These are phyloP conservation scores for Lasius fuliginosus DNA, from an alignment of 2,888 invertebrate species.

Conservation along the genomic window DNA sequence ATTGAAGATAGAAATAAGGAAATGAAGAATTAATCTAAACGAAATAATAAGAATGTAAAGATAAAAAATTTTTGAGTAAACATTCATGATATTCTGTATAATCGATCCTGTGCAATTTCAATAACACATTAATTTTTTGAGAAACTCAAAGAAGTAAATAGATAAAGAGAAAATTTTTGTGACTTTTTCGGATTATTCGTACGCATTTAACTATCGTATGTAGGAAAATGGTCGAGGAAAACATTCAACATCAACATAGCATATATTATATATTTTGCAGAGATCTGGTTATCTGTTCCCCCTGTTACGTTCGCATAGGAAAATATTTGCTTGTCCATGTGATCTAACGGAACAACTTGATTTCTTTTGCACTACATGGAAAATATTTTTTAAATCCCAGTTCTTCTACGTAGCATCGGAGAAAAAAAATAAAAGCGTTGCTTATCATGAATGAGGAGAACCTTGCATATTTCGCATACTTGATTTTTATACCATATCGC, in stretches of 20 bases:
- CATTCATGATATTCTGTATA: background rate
- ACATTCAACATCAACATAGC: background rate
- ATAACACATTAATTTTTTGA: background rate
- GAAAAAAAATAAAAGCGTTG: conserved; percentile 18
- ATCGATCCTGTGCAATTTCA: background rate
- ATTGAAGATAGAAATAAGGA: no score
- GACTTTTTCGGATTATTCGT: conserved; percentile 39
- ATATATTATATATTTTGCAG: background rate
- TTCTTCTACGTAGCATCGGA: background rate
- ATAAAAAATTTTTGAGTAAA: background rate
- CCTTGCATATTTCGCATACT: background rate
- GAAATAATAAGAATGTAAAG: background rate
- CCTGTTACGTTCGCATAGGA: background rate
- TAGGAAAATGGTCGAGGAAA: conserved; percentile 40
- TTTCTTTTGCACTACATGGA: conserved; percentile 32
- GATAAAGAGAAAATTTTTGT: conserved; percentile 22
- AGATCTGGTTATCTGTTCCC: conserved; percentile 25
- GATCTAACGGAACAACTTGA: conserved; percentile 36
- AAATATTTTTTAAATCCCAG: conserved; percentile 46
- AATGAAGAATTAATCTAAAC: background rate
- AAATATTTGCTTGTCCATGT: conserved; percentile 35
- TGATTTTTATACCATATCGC: background rate
- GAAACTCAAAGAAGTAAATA: background rate
- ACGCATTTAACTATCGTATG: conserved; percentile 47
- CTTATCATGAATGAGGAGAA: background rate